These are phyloP conservation scores for Eupithecia tripunctaria DNA, from an alignment of 2,888 invertebrate species.

Conservation along the genomic window DNA sequence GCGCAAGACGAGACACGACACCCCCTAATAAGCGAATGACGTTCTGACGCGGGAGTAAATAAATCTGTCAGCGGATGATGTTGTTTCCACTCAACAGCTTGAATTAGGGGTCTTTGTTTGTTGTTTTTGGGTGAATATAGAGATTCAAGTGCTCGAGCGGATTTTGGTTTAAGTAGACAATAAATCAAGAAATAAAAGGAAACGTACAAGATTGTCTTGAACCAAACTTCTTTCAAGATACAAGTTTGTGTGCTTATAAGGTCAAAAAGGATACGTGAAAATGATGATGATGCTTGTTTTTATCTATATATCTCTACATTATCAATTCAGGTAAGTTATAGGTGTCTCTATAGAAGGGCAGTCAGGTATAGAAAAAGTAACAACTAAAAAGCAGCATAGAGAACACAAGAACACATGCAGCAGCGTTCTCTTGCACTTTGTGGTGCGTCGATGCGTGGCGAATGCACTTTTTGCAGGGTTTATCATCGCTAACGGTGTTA, in stretches of 20 bases:
- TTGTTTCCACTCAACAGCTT: constrained; percentile 30
- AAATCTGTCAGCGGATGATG: constrained; percentile 34
- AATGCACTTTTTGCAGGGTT: constrained; percentile 44
- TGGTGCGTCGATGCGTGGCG: constrained; percentile 37
- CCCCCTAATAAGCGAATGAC: constrained; percentile 30
- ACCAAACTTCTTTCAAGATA: neutral
- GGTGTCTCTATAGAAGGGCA: neutral
- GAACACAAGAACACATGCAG: constrained; percentile 9
- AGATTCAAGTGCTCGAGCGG: constrained; percentile 13
- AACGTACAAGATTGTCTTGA: neutral
- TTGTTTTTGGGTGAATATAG: constrained; percentile 14
- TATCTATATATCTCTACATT: neutral
- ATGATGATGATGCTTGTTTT: neutral
- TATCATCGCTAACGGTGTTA: constrained; percentile 43
- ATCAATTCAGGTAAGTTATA: neutral
- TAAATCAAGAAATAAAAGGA: neutral
- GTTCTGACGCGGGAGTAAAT: constrained; percentile 28
- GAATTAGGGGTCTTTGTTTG: constrained; percentile 26
- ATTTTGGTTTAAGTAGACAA: neutral
- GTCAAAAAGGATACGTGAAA: neutral
- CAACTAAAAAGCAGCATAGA: neutral
- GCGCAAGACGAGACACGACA: constrained; percentile 16
- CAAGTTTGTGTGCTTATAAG: neutral
- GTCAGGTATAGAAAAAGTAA: neutral
- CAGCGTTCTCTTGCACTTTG: constrained; percentile 37